phyloP scores from a whole-genome alignment of 2,888 invertebrate species.

The Zaprionus obscuricornis region DNA sequence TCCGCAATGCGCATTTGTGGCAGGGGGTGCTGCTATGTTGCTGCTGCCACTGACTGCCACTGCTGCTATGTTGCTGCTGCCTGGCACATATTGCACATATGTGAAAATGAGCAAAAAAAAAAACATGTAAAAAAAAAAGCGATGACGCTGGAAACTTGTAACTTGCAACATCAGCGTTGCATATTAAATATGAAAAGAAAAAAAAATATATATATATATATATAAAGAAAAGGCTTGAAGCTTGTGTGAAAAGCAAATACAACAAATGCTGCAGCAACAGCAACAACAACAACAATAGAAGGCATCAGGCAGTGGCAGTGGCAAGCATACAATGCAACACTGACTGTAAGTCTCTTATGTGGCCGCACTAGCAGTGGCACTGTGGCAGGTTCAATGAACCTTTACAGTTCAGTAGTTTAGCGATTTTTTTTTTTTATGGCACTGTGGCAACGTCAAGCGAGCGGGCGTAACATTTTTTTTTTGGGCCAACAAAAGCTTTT shows the following conservation, averaged over 20 bases:
- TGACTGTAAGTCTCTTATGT: conserved; percentile 48
- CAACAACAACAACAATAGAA: conserved; percentile 7
- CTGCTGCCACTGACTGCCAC: background rate
- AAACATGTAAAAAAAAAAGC: conserved; percentile 31
- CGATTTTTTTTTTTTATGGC: conserved; percentile 65
- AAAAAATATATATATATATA: too few species aligned
- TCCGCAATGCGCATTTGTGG: conserved; percentile 7
- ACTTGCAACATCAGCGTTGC: conserved; percentile 75
- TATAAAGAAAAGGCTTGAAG: background rate
- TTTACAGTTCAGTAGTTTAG: conserved; percentile 80
- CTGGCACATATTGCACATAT: conserved; percentile 70
- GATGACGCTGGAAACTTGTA: conserved; percentile 67
- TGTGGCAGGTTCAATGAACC: conserved; percentile 77
- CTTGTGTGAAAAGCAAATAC: conserved; percentile 49
- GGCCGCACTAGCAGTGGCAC: conserved; percentile 25
- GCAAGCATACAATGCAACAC: conserved; percentile 47
- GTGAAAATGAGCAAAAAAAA: conserved; percentile 42
- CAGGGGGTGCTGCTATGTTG: background rate
- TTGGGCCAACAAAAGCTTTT: conserved; percentile 41
- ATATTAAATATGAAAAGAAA: conserved; percentile 64
- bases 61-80: conserved; percentile 2
- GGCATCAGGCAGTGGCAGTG: background rate
- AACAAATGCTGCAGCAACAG: conserved; percentile 40
- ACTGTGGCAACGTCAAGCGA: conserved; percentile 54
- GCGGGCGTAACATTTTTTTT: conserved; percentile 13